Conservation (phyloP, 2,888 invertebrate genomes). For the Pachymerium ferrugineum region DNA sequence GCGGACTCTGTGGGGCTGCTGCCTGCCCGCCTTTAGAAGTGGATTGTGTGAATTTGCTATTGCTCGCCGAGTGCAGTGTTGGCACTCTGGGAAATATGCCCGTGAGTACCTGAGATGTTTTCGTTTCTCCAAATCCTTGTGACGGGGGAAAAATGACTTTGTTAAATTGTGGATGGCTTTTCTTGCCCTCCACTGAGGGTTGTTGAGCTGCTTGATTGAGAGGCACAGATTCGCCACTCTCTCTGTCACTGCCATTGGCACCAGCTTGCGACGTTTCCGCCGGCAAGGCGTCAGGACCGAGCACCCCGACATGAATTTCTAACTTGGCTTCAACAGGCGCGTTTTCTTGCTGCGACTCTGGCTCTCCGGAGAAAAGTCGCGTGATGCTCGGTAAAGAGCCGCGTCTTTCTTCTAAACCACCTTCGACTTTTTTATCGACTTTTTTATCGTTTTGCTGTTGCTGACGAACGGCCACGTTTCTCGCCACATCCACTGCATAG, state of each 20-base stretch:
- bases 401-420: conserved; percentile 28
- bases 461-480: conserved; percentile 60
- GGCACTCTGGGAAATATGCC: not conserved
- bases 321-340: conserved; percentile 31
- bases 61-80: not conserved
- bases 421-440: not conserved
- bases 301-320: conserved; percentile 27
- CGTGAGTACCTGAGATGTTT: not conserved
- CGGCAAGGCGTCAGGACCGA: not conserved
- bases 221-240: conserved; percentile 3
- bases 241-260: not conserved
- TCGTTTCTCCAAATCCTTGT: not conserved
- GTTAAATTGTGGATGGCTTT: not conserved
- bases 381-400: conserved; percentile 35
- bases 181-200: not conserved
- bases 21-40: conserved; percentile 42
- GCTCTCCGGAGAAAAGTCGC: conserved; percentile 34
- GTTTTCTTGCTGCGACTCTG: conserved; percentile 32
- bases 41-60: not conserved
- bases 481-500: conserved; percentile 75
- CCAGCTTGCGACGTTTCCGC: not conserved
- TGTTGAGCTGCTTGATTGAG: not conserved
- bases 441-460: not conserved
- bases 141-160: not conserved
- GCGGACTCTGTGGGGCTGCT: conserved; percentile 24